Evolutionary conservation across 2,113 vertebrate species (phyloP), one percentile per base, ranked within the genome.

Genomic region (Sinocyclocheilus anophthalmus): DNA sequence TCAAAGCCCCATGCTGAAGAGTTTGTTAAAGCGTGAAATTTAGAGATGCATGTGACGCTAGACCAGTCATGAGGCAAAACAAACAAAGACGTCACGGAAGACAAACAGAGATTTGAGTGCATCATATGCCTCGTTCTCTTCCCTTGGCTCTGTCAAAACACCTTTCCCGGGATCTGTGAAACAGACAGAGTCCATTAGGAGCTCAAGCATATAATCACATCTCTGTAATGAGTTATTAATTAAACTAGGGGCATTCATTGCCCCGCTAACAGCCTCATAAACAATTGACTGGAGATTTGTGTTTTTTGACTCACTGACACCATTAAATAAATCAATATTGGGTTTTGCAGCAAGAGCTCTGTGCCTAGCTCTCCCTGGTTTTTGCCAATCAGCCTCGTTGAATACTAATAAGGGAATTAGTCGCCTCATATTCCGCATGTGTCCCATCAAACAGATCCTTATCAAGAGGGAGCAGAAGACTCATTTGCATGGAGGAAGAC

Each of bases 361-460:
- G 95, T 94, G 95, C 88, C 96, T 94, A 94, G 95, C 96, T 97
- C 96, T 96, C 95, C 94, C 95, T 95, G 94, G 95, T 97, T 96
- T 96, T 97, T 97, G 96, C 96, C 97, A 97, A 96, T 97, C 95
- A 94, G 96, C 96, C 96, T 96, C 94, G 95, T 94, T 90, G 98
- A 98, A 99, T 99, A 99, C 98, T 99, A 99, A 99, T 99, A 96
- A 99, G 96, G 96, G 98, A 98, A 99, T 99, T 99, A 99, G 96
- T 96, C 94, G 96, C 97, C 95, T 95, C 95, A 96, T 96, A 97
- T 99, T 98, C 96, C 91, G 96, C 96, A 96, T 96, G 96, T 97
- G 96, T 96, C 96, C 96, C 97, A 97, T 99, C 98, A 98, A 99
- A 99, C 96, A 99, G 97, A 99, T 99, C 95, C 95, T 97, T 98